These are phyloP conservation scores for Mandrillus leucophaeus DNA, from an alignment of 2,113 vertebrate genomes.

Conservation along the genomic window DNA sequence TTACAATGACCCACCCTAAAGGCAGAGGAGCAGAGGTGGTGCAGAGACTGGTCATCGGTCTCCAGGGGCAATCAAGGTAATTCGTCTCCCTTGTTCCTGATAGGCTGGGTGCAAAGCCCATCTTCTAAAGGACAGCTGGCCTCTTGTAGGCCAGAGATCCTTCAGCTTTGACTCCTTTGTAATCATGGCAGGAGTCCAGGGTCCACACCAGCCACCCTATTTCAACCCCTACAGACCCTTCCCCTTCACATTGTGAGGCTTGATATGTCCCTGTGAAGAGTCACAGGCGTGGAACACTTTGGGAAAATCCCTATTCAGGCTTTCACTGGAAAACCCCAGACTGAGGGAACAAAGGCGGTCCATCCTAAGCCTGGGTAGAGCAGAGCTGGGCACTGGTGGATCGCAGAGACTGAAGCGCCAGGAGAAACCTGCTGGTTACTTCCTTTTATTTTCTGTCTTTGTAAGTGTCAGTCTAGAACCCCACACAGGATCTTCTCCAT, in stretches of 20 bases:
- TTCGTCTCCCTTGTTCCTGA: background rate
- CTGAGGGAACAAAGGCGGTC: accelerated
- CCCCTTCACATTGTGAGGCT: background rate
- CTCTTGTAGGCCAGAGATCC: background rate
- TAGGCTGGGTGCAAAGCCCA: background rate
- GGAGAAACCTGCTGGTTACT: background rate
- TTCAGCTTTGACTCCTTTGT: background rate
- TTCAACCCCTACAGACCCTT: background rate
- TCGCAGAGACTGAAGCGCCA: background rate
- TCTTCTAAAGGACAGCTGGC: background rate
- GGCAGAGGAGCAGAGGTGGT: background rate
- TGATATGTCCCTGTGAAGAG: background rate
- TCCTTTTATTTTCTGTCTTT: background rate
- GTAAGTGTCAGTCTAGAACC: background rate
- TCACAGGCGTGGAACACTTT: background rate
- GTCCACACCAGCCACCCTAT: background rate
- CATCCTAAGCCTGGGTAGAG: background rate
- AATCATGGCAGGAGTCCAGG: background rate
- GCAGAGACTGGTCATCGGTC: background rate
- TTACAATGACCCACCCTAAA: background rate
- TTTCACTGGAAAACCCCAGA: conserved; percentile 18
- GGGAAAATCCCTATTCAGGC: conserved; percentile 17
- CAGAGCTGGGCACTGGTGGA: background rate
- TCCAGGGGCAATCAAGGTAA: background rate
- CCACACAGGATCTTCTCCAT: background rate